Base-by-base conservation (phyloP, 2,113 vertebrate species). In the Dicentrarchus labrax region DNA sequence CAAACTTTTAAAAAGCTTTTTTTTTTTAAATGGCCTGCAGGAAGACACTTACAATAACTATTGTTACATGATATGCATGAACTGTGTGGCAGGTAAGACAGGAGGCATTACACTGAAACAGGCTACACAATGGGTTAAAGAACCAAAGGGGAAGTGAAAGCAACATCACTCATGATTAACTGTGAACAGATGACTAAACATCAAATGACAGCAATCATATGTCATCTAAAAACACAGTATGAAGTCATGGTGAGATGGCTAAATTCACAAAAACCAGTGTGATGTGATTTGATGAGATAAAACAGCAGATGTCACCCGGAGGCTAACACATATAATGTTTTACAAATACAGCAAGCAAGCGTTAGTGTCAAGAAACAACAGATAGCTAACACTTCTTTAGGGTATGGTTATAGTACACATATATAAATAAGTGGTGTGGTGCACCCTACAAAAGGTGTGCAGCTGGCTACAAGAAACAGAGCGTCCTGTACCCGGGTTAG, bases 401-500 rank as follows among this genome's bases (percentile, higher is more conserved):
- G 1, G 4, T 45, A 1, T 43, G n/a, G 43, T 16, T n/a, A 30
- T n/a, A n/a, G n/a, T 16, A 51, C 4, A 56, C 48, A n/a, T 60
- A 56, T 21, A 81, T 67, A 57, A 10, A 64, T n/a, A 1, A 1
- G 36, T 30, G 17, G 6, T 61, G 4, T 7, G 39, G 15, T 0
- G 64, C 10, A 54, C 12, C 8, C 53, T 66, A 22, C n/a, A 36
- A 75, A 53, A 13, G 39, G 61, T 60, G 70, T 69, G 43, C 4
- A 71, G 67, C n/a, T 50, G 59, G 22, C 50, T 16, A 67, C 47
- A 67, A 59, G n/a, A 83, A 80, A 83, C 87, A 72, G 38, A 83
- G 39, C 72, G 84, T 41, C 64, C 73, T 71, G 64, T 47, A n/a
- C 38, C 43, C 39, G 48, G 17, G 56, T 78, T 93, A 93, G 87